phyloP scores from a whole-genome alignment of 2,797 vertebrate genomes.

The Lepus oiostolus region DNA sequence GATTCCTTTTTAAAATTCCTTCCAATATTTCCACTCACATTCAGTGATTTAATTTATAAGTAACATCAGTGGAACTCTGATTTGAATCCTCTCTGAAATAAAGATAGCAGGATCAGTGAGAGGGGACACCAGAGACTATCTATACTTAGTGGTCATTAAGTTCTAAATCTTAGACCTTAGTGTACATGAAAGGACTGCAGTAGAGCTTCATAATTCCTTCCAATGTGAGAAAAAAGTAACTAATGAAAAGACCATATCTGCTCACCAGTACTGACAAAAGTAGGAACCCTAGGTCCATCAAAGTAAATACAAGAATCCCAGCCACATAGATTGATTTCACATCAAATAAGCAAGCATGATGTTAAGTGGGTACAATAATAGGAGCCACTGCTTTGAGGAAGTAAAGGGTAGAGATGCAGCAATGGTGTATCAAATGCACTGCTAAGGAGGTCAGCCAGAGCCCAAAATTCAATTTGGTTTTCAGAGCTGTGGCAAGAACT shows the following conservation, averaged over 20 bases:
- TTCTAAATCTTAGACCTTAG: neutral
- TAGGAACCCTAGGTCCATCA: neutral
- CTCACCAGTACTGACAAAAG: neutral
- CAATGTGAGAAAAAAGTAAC: constrained; percentile 6
- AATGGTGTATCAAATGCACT: fast-evolving
- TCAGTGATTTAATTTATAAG: neutral
- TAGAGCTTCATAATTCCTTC: neutral
- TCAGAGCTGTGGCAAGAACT: constrained; percentile 18
- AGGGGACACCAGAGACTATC: neutral
- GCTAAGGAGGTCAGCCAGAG: neutral
- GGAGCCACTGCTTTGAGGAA: neutral
- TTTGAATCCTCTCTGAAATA: constrained; percentile 9
- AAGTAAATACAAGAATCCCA: neutral
- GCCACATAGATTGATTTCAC: neutral
- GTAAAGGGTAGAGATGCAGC: neutral
- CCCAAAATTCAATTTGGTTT: neutral
- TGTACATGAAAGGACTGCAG: neutral
- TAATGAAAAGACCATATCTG: neutral
- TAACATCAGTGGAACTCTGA: neutral
- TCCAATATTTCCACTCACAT: constrained; percentile 3
- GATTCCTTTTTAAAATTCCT: neutral
- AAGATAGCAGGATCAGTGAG: neutral
- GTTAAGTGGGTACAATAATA: neutral
- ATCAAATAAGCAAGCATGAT: neutral
- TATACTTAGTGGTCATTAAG: neutral